Percentiles rank a stretch among this genome's conserved stretches.
These are phyloP conservation scores for Nezara viridula DNA, from an alignment of 2,888 invertebrate genomes.

Conservation along the genomic window DNA sequence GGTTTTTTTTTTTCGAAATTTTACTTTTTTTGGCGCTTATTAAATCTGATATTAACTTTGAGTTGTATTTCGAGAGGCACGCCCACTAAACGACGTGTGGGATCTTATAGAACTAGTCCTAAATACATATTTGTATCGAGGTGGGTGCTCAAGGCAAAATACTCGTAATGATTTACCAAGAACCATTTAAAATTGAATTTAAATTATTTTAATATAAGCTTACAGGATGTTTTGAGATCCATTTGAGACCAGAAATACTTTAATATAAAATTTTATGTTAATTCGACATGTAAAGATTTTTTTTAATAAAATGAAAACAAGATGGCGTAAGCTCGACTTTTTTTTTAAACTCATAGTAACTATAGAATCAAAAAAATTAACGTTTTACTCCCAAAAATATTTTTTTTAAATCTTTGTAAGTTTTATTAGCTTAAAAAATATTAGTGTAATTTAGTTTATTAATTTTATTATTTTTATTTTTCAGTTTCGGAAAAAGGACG, in stretches of 20 bases:
- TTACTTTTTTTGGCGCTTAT: background rate
- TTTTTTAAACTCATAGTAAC: no score
- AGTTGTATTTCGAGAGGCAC: no score
- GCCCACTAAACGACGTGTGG: background rate
- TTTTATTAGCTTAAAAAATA: no score
- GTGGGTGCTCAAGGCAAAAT: background rate
- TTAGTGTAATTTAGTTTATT: no score
- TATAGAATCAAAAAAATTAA: no score
- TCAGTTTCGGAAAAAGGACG: slow-evolving; percentile 86
- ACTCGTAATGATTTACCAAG: background rate
- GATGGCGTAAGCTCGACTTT: no score
- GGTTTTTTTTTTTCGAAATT: no score
- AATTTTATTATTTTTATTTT: slow-evolving; percentile 69
- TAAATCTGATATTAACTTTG: background rate
- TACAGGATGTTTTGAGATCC: background rate
- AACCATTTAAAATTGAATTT: no score
- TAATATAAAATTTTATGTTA: background rate
- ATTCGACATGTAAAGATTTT: background rate
- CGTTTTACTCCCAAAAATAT: no score
- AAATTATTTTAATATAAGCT: background rate
- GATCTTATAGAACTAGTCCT: background rate
- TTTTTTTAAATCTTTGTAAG: no score
- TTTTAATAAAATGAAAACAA: no score
- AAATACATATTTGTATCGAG: background rate
- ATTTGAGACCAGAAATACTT: background rate